phyloP scores from a whole-genome alignment of 2,113 vertebrate species.

The Parus major region DNA sequence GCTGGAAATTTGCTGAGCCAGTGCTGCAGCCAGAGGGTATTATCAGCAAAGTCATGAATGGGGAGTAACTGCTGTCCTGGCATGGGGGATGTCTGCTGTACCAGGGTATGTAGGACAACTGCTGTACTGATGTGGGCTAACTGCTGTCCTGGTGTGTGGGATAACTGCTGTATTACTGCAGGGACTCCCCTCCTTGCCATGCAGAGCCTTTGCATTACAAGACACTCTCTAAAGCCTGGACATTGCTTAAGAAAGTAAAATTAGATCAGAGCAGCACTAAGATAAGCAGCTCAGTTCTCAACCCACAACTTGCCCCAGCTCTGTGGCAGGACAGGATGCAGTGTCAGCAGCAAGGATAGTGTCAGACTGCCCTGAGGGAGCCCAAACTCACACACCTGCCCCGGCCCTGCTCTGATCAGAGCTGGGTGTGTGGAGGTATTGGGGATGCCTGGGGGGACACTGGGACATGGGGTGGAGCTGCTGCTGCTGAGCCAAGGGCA shows the following conservation, averaged over 20 bases:
- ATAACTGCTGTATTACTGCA: neutral
- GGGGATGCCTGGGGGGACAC: neutral
- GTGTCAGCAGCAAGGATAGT: neutral
- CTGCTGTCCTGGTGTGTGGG: neutral
- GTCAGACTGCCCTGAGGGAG: neutral
- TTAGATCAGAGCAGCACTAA: neutral
- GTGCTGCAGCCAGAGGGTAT: neutral
- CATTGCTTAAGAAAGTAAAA: slow-evolving; percentile 32
- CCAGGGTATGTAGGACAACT: neutral
- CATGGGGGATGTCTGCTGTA: neutral
- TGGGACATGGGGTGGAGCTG: neutral
- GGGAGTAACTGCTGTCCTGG: neutral
- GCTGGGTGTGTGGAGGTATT: neutral
- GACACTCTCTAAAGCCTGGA: neutral
- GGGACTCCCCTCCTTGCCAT: neutral
- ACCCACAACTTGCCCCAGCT: rapidly evolving
- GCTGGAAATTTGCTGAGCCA: neutral
- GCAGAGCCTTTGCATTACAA: neutral
- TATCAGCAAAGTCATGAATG: neutral
- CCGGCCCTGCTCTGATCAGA: neutral
- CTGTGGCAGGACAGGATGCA: neutral
- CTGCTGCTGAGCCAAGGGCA: neutral
- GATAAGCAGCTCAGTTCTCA: neutral
- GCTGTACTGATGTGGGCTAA: too few species aligned
- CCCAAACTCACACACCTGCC: neutral